Evolutionary conservation across 2,113 vertebrate genomes (phyloP), one percentile per base, ranked within the genome.

Genomic region (Mormoops blainvillei): DNA sequence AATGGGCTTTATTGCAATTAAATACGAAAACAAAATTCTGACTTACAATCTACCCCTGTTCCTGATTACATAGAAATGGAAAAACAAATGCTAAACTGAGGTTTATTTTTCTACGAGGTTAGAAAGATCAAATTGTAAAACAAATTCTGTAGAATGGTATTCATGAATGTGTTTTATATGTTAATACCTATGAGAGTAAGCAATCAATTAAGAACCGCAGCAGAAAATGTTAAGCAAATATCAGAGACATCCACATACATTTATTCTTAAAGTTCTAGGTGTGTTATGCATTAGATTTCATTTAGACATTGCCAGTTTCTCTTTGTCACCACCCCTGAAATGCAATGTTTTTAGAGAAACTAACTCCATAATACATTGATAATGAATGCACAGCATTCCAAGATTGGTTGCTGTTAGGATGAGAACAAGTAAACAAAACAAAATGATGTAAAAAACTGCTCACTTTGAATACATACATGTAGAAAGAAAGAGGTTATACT

Each of bases 1-100:
- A 78, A 85, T 48, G 73, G 41, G 92, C 3, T 61, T 43, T 71
- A 48, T 19, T 18, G 43, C 54, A 94, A 73, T 91, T 94, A 89
- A 76, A 95, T 48, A 82, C 65, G 87, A 73, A 96, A 92, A 81
- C 52, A 95, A 82, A 92, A 84, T 89, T 77, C 52, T 41, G 7
- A 67, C 48, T n/a, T 50, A n/a, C 13, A n/a, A 9, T 19, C 61
- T 73, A 13, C n/a, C 33, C 4, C 48, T 81, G 78, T 12, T 94
- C 67, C n/a, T 38, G 43, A 93, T 76, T 58, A 83, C 18, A n/a
- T 33, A 54, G 82, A 83, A 86, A 86, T 87, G 52, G 6, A 92
- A 61, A 86, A 89, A 73, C 38, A 90, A 89, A 95, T 50, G 45
- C 76, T 63, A 31, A 89, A 43, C 54, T 76, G 24, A 91, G 95